Base-by-base conservation (phyloP, 2,888 invertebrate species). In the Cepaea hortensis region DNA sequence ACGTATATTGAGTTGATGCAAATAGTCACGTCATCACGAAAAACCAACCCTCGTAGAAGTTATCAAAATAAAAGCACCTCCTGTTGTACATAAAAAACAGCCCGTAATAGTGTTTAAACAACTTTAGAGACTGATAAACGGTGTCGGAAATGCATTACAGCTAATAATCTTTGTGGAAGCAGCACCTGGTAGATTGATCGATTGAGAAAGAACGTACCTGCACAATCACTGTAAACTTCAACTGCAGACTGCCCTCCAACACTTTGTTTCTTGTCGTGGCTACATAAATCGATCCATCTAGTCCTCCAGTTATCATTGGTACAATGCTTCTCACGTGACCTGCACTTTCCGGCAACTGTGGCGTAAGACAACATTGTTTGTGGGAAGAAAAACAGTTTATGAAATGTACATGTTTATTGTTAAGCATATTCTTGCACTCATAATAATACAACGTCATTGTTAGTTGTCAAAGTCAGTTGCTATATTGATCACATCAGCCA, bases 251-350 rank as follows among this genome's bases (percentile, higher is more conserved):
- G 9, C 98, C 98, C 94, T 98, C 98, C 93, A 98, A 95, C 79
- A 98, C 97, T 91, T 97, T 97, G 93, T 98, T 98, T 89, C 96
- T 96, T 2, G 97, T 97, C 4, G 98, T 98, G 13, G 98, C 98
- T 0, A 98, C 97, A 93, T 97, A 98, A 90, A 98, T 96, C 93
- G 97, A 97, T 9, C 98, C 98, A 93, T 98, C 98, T 91, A 97
- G 97, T 90, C 97, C 96, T 0, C 97, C 97, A 0, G 97, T 97
- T 0, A 81, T 81, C 11, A 88, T 86, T 0, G 98, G 97, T 91
- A 97, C 97, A 90, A 98, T 97, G 88, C 97, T 97, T 75, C 98
- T 96, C 0, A 98, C 97, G 3, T 97, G 97, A n/a, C 98, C 98
- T 35, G 97, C 97, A 11, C 96, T 96, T 94, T 98, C 98, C 0